These are phyloP conservation scores for Mesorhabditis spiculigera DNA, from an alignment of 2,888 invertebrate genomes.

Conservation along the genomic window DNA sequence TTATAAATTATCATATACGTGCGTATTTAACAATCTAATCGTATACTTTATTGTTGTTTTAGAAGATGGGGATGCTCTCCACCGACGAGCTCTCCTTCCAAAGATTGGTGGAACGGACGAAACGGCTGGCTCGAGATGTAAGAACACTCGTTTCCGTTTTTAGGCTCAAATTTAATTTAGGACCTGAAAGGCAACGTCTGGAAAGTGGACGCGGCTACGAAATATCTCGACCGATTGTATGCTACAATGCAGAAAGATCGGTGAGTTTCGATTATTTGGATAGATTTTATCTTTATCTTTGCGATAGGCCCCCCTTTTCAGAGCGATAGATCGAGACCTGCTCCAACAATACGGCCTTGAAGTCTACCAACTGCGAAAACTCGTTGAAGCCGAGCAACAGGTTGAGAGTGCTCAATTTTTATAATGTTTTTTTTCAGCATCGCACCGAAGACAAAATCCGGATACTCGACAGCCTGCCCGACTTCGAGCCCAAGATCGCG, in stretches of 20 bases:
- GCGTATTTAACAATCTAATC: too few species aligned
- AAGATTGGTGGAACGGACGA: not conserved
- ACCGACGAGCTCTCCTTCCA: not conserved
- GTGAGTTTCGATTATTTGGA: not conserved
- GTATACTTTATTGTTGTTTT: not conserved
- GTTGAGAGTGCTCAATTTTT: not conserved
- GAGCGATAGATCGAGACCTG: not conserved
- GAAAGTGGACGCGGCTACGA: not conserved
- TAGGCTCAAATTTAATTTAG: not conserved
- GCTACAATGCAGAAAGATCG: not conserved
- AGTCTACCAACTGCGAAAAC: not conserved
- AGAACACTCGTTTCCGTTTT: not conserved
- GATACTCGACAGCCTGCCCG: not conserved
- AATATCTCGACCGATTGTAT: not conserved
- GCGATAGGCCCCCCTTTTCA: not conserved
- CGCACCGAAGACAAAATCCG: conserved; percentile 1
- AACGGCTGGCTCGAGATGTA: not conserved
- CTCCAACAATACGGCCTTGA: not conserved
- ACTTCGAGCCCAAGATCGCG: not conserved
- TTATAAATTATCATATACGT: too few species aligned
- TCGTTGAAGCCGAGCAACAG: conserved; percentile 5
- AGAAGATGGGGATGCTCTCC: not conserved
- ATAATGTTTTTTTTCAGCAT: not conserved
- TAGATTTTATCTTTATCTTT: too few species aligned
- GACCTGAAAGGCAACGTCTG: not conserved